Evolutionary conservation across 2,797 vertebrate species (phyloP).

Genomic region (Propithecus perrieri): DNA sequence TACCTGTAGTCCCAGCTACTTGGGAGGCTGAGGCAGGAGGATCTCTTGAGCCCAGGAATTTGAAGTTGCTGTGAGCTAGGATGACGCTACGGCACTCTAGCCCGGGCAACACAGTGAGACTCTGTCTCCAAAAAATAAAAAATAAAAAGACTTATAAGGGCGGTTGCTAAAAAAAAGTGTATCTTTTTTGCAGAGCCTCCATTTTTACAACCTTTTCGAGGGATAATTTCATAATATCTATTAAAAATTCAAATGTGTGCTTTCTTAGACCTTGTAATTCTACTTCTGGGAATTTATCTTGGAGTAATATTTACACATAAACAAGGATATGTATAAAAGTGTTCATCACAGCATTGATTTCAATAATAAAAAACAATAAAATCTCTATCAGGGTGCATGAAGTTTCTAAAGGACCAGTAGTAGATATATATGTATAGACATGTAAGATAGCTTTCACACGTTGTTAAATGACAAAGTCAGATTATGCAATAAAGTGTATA

Average conservation of each 20-base stretch:
- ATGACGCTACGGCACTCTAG: too few relatives aligned
- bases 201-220: neutral
- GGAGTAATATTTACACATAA: neutral
- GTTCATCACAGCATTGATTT: neutral
- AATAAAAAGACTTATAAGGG: neutral
- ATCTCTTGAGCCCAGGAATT: too few relatives aligned
- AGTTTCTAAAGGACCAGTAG: neutral
- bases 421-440: neutral
- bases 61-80: too few relatives aligned
- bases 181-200: neutral
- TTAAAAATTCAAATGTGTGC: neutral
- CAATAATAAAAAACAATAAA: neutral
- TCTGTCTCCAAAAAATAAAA: too few relatives aligned
- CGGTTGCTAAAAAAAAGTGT: neutral
- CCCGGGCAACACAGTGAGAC: too few relatives aligned
- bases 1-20: too few relatives aligned
- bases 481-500: neutral
- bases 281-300: neutral
- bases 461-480: neutral
- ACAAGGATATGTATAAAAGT: neutral
- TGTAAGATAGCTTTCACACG: neutral
- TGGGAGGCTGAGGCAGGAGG: too few relatives aligned
- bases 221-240: neutral
- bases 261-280: constrained; percentile 11
- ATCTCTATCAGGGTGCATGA: neutral